Base-by-base conservation (phyloP, 2,888 invertebrate genomes). In the Nomada flava region DNA sequence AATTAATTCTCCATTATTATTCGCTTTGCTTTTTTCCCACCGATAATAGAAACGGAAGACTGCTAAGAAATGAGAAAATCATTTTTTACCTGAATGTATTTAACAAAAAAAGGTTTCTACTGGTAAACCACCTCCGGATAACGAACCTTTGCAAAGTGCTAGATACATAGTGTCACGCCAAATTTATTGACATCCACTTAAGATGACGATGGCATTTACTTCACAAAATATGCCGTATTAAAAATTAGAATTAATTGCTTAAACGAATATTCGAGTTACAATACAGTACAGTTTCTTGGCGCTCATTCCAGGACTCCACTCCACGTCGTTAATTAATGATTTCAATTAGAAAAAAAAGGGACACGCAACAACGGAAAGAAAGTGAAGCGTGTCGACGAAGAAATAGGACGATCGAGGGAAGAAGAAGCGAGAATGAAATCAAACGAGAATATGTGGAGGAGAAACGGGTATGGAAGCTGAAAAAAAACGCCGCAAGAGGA, bases 1-100 rank as follows among this genome's bases (percentile, higher is more conserved):
- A 78, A 78, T 78, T 78, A 78, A 78, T 76, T 62, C 76, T 7
- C 15, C 55, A 15, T n/a, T 11, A 42, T 23, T 13, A 13, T 15
- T 26, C 36, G n/a, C 5, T 4, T n/a, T 15, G 29, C 10, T 23
- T 26, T 55, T 15, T 42, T 42, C 1, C 42, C n/a, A 10, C 29
- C 20, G 68, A 64, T 63, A 15, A 76, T 68, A 57, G 50, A 50
- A 44, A 23, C 26, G 13, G 13, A 57, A 68, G 26, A 57, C 47
- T 44, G 47, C 47, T 0, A 20, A 23, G 55, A 55, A 68, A 78
- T n/a, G 53, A 29, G 52, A 47, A 44, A 57, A 68, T 78, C 62
- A 23, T 23, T 20, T 71, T n/a, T 52, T 18, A 13, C 11, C 47
- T 10, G 47, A 13, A 47, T 15, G 13, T 15, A 36, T 44, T 15